Evolutionary conservation across 2,888 invertebrate species (phyloP).

Genomic region (Sinhomidia bicolor): DNA sequence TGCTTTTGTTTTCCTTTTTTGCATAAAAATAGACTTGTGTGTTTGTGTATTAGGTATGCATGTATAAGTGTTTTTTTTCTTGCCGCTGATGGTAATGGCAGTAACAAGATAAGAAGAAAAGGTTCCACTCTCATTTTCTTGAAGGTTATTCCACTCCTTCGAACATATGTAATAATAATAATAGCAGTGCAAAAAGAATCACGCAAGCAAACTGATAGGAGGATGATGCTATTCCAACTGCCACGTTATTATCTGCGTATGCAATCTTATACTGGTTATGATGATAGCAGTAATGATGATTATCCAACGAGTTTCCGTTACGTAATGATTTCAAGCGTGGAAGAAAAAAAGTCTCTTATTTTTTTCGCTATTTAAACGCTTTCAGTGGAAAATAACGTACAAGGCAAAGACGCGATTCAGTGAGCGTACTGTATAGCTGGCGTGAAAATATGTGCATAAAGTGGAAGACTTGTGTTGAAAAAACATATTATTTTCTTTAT

Average conservation of each 20-base stretch:
- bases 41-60: neutral
- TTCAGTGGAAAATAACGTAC: neutral
- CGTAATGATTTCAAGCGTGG: slow-evolving; percentile 1
- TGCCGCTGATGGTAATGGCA: neutral
- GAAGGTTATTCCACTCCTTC: slow-evolving; percentile 33
- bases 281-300: neutral
- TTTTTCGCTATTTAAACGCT: neutral
- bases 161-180: neutral
- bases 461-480: too few species aligned
- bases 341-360: slow-evolving; percentile 7
- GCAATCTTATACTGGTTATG: neutral
- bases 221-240: too few species aligned
- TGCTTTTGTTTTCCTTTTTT: neutral
- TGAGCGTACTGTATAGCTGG: too few species aligned
- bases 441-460: neutral
- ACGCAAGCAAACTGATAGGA: neutral
- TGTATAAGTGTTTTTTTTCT: neutral
- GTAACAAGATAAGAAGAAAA: neutral
- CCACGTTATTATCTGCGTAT: too few species aligned
- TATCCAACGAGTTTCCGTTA: neutral
- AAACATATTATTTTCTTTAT: too few species aligned
- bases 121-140: slow-evolving; percentile 15
- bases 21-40: slow-evolving; percentile 14
- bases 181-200: neutral
- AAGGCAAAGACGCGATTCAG: too few species aligned